These are phyloP conservation scores for Halcyon chelicuti DNA, from an alignment of 2,797 vertebrate species.

Conservation along the genomic window DNA sequence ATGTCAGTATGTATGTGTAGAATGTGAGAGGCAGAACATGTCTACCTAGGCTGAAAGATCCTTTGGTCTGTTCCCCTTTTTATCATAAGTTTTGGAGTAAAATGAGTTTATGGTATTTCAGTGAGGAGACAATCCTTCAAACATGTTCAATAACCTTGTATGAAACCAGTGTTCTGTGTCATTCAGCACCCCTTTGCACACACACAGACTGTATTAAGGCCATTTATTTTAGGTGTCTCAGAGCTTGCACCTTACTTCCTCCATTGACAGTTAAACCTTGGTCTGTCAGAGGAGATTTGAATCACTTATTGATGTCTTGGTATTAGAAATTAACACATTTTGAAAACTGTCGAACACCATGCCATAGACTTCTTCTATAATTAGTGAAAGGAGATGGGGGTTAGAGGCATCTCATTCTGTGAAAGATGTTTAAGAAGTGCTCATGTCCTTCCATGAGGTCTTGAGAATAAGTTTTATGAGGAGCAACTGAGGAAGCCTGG, in stretches of 20 bases:
- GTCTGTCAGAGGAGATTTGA: not conserved
- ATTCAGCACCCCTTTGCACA: not conserved
- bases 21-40: not conserved
- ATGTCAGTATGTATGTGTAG: not conserved
- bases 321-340: not conserved
- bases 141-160: rapidly evolving
- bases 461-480: too few relatives aligned
- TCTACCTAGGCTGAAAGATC: not conserved
- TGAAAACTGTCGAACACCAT: not conserved
- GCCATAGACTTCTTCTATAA: not conserved
- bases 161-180: not conserved
- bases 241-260: not conserved
- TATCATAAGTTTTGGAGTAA: not conserved
- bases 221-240: not conserved
- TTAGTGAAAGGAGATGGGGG: not conserved
- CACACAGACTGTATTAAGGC: not conserved
- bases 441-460: not conserved
- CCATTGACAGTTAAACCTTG: not conserved
- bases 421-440: not conserved
- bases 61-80: not conserved
- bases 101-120: not conserved
- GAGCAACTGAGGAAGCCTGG: too few relatives aligned
- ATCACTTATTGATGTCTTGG: not conserved
- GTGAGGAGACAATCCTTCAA: not conserved
- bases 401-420: not conserved